Evolutionary conservation across 2,113 vertebrate genomes (phyloP).

Genomic region (Pachycephala philippinensis): DNA sequence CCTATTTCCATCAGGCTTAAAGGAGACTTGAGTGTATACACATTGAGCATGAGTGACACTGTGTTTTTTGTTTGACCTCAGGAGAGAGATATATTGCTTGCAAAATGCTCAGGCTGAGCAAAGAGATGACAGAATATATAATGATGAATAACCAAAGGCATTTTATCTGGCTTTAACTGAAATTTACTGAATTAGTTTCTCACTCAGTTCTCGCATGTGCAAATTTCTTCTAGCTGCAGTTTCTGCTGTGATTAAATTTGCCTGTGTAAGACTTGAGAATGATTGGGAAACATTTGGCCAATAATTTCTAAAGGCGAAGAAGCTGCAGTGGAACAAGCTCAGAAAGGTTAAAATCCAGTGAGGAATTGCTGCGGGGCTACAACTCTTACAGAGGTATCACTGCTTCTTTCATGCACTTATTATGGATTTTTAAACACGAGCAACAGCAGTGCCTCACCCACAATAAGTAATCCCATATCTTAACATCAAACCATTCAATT

Average conservation of each 20-base stretch:
- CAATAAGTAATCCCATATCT: not conserved
- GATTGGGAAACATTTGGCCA: not conserved
- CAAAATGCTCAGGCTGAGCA: not conserved
- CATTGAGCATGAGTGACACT: not conserved
- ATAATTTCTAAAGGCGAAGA: not conserved
- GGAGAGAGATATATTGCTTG: not conserved
- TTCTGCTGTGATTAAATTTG: not conserved
- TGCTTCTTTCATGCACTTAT: not conserved
- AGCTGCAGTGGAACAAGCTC: not conserved
- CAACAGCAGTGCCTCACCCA: not conserved
- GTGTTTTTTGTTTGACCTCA: not conserved
- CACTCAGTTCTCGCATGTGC: not conserved
- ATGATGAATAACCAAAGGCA: not conserved
- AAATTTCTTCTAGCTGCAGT: not conserved
- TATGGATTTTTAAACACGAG: not conserved
- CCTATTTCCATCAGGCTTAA: not conserved
- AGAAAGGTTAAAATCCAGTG: not conserved
- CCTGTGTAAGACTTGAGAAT: not conserved
- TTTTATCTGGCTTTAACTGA: not conserved
- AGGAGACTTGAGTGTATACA: not conserved
- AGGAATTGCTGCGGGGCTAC: not conserved
- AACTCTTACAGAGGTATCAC: not conserved
- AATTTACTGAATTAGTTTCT: not conserved
- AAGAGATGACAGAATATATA: not conserved
- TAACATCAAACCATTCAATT: not conserved